Conservation (phyloP, 1,140 invertebrate genomes). For the Drosophila nigrodunni region DNA sequence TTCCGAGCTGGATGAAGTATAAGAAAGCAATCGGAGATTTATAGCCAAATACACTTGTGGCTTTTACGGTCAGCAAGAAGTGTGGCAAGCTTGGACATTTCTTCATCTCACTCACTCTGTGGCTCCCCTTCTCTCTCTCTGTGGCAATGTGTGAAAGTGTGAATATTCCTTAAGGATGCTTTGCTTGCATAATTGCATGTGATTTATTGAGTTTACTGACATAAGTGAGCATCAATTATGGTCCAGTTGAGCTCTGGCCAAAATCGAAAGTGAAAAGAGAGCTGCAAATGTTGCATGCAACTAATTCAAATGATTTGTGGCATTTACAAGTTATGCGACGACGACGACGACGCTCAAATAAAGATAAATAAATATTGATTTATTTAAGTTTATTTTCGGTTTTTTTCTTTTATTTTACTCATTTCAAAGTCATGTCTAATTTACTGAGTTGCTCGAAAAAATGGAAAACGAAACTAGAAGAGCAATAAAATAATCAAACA, state of each 20-base stretch:
- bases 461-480: conserved; percentile 11
- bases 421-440: conserved; percentile 35
- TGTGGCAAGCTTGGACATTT: conserved; percentile 5
- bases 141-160: conserved; percentile 74
- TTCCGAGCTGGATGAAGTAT: conserved; percentile 42
- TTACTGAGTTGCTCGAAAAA: conserved; percentile 8
- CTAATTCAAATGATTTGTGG: conserved; percentile 4
- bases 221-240: conserved; percentile 39
- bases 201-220: conserved; percentile 76
- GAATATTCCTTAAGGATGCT: conserved; percentile 81
- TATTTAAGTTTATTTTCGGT: conserved; percentile 1
- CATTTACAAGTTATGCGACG: background rate
- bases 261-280: conserved; percentile 59
- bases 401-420: conserved; percentile 1
- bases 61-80: conserved; percentile 20
- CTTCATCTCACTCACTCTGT: background rate
- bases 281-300: conserved; percentile 16
- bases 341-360: background rate
- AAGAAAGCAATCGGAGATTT: conserved; percentile 79
- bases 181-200: conserved; percentile 77
- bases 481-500: conserved; percentile 36
- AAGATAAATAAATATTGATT: conserved; percentile 22
- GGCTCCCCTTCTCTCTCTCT: conserved; percentile 21
- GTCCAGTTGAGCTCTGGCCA: conserved; percentile 9
- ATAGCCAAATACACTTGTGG: conserved; percentile 75